Percentiles rank a stretch among this genome's conserved stretches.
phyloP scores from a whole-genome alignment of 2,888 invertebrate species.

The Gisinianus flammeolus region DNA sequence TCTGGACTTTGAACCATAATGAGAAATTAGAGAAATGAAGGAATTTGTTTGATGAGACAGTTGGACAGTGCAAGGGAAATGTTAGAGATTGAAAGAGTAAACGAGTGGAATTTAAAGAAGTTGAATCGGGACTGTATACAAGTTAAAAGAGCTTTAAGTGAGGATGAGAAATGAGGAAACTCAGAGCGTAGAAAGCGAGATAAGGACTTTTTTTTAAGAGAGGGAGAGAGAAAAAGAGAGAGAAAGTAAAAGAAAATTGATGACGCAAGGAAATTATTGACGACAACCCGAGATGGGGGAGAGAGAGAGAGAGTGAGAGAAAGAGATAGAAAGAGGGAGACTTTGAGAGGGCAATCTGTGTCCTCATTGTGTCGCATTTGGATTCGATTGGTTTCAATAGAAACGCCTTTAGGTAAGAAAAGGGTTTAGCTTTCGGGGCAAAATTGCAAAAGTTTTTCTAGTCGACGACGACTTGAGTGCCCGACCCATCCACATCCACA shows the following conservation, averaged over 20 bases:
- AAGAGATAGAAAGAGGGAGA: not conserved
- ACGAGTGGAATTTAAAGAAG: not conserved
- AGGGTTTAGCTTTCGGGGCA: slow-evolving; percentile 9
- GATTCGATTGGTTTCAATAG: slow-evolving; percentile 24
- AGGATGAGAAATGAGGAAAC: not conserved
- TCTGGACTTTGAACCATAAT: too few relatives aligned
- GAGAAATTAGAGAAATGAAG: not conserved
- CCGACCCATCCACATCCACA: not conserved
- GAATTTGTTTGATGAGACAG: not conserved
- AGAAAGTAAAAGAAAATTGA: slow-evolving; percentile 14
- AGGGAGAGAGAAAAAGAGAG: not conserved
- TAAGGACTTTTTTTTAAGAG: not conserved
- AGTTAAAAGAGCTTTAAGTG: not conserved
- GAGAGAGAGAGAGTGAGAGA: not conserved
- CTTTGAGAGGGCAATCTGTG: slow-evolving; percentile 17
- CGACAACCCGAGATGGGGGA: not conserved
- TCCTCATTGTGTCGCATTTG: slow-evolving; percentile 22
- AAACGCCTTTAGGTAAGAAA: slow-evolving; percentile 27
- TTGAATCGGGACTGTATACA: not conserved
- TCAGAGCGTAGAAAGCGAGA: not conserved
- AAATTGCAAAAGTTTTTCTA: slow-evolving; percentile 20
- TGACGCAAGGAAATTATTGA: slow-evolving; percentile 33
- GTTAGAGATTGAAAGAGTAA: not conserved
- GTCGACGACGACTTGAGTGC: not conserved
- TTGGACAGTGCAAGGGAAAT: not conserved